These are phyloP conservation scores for Tangara arthus DNA, from an alignment of 2,797 vertebrate species.

Conservation along the genomic window DNA sequence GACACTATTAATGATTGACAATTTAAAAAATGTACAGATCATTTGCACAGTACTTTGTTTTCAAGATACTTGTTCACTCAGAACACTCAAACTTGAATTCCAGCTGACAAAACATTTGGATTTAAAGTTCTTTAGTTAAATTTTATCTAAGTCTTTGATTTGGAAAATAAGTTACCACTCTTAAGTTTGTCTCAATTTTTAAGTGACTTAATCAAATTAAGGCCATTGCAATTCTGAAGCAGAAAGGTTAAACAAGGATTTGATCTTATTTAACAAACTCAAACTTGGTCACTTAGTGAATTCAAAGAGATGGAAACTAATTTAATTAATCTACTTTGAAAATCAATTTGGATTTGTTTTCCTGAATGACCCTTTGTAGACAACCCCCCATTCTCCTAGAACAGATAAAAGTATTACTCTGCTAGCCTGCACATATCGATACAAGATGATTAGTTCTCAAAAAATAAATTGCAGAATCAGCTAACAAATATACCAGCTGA, in stretches of 20 bases:
- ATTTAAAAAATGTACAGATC: neutral
- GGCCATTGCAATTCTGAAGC: neutral
- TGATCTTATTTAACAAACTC: conserved; percentile 46
- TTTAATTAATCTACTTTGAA: conserved; percentile 53
- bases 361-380: neutral
- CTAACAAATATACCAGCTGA: neutral
- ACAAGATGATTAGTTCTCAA: conserved; percentile 3
- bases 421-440: conserved; percentile 16
- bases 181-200: conserved; percentile 5
- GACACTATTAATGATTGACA: conserved; percentile 24
- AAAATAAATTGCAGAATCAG: conserved; percentile 14
- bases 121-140: neutral
- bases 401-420: conserved; percentile 12
- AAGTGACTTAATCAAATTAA: conserved; percentile 33
- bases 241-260: conserved; percentile 45
- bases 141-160: neutral
- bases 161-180: neutral
- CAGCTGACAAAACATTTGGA: neutral
- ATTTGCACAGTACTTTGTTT: conserved; percentile 35
- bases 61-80: neutral
- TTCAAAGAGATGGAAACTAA: neutral
- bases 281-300: conserved; percentile 7
- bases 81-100: neutral
- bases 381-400: neutral
- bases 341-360: conserved; percentile 60